Base-by-base conservation (phyloP, 2,888 invertebrate species). In the Philhelius pedissequus region DNA sequence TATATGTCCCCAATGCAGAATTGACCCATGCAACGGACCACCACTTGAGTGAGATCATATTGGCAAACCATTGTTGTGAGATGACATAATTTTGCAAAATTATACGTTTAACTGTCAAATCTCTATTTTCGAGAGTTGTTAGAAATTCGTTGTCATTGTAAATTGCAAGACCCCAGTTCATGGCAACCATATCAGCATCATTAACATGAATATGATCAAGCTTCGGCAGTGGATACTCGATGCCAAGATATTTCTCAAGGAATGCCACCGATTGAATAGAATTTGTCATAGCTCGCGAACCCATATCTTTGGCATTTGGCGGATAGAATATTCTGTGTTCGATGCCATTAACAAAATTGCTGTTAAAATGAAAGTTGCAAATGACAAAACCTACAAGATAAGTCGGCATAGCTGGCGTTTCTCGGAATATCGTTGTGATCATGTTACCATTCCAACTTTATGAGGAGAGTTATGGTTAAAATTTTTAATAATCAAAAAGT, bases 161-260 rank as follows among this genome's bases (percentile, higher is more conserved):
- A 1, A 96, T 96, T 18, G 97, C 95, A 8, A 98, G 91, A 18
- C 98, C 98, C 97, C 98, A 98, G 89, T 98, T 97, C 97, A 97
- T 98, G 35, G 97, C 97, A 22, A 95, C 95, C 66, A 96, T 95
- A 54, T 94, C 93, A 88, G 97, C 97, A 87, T 96, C 95, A 2
- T 97, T 96, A 13, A 98, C 93, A 0, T 96, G 96, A 13, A 96
- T 95, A 95, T 97, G 96, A 90, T 98, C 98, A 87, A 96, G 93
- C 91, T 97, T 97, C 0, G 94, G 94, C 38, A 97, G 89, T 0
- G 95, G 94, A 88, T 96, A 97, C 27, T 93, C 92, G 9, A 96
- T 94, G 77, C 94, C 94, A 88, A 97, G 96, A 87, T 95, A 96
- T 0, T 94, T 92, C 87, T 95, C 95, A 0, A 91, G 69, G 4